A percentile compares a stretch with the other conserved stretches of the same genome.
phyloP scores from a whole-genome alignment of 2,113 vertebrate species.

The Phoenicopterus ruber region DNA sequence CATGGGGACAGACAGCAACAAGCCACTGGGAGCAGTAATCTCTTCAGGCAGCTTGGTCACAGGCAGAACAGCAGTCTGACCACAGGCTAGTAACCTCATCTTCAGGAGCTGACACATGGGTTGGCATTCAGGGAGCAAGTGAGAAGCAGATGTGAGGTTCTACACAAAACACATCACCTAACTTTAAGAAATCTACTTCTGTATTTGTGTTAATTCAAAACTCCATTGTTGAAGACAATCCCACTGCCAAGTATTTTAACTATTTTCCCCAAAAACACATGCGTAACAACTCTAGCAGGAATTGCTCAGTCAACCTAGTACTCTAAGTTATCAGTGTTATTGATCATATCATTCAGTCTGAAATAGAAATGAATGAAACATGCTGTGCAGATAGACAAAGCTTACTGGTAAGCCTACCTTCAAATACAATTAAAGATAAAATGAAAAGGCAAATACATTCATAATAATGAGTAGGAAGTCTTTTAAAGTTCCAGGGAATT shows the following conservation, averaged over 20 bases:
- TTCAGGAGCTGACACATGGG: neutral
- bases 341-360: neutral
- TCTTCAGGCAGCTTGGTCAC: neutral
- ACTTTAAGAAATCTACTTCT: neutral
- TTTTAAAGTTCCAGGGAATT: neutral
- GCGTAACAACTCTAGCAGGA: neutral
- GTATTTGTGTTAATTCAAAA: neutral
- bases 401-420: neutral
- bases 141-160: neutral
- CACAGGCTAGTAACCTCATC: neutral
- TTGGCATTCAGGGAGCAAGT: neutral
- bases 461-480: neutral
- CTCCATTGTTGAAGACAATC: neutral
- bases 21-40: neutral
- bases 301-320: neutral
- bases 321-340: neutral
- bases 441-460: neutral
- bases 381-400: neutral
- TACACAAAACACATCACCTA: neutral
- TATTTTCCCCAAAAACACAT: neutral
- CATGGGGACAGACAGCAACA: neutral
- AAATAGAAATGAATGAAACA: neutral
- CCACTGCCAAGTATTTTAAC: neutral
- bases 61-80: neutral
- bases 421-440: neutral